Conservation (phyloP, 2,888 invertebrate species). For the Malthinus flaveolus region DNA sequence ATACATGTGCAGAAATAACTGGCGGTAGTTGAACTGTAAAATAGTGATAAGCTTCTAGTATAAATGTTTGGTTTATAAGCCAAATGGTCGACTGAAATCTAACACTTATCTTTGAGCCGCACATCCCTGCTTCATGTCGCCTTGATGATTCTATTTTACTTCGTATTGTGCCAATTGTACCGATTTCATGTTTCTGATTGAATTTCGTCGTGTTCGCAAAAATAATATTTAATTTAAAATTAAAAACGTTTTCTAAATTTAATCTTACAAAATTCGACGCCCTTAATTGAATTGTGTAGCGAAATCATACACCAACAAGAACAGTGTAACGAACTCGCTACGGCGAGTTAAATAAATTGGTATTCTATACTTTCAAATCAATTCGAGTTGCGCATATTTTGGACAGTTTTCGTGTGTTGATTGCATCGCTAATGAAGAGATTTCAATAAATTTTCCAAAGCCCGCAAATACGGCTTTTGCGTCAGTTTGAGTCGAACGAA, state of each 20-base stretch:
- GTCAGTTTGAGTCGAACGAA: no score
- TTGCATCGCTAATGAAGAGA: no score
- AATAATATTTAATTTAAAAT: background rate
- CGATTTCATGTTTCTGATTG: conserved; percentile 45
- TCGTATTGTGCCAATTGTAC: conserved; percentile 43
- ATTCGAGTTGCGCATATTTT: no score
- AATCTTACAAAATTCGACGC: no score
- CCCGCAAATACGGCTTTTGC: no score
- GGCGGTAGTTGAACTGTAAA: conserved; percentile 28
- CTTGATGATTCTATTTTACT: conserved; percentile 39
- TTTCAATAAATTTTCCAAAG: no score
- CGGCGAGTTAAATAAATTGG: background rate
- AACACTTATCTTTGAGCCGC: conserved; percentile 41
- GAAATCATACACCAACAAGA: background rate
- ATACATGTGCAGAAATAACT: conserved; percentile 24
- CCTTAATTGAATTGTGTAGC: no score
- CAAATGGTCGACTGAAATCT: conserved; percentile 30
- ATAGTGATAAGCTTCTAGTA: conserved; percentile 18
- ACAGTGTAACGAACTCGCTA: conserved; percentile 4
- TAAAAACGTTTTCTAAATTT: no score
- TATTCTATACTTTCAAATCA: no score
- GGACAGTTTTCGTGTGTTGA: no score
- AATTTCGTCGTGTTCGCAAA: conserved; percentile 22
- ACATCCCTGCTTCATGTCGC: conserved; percentile 36
- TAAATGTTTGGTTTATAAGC: conserved; percentile 21